These are phyloP conservation scores for Drosophila kanapiae DNA, from an alignment of 1,140 invertebrate species.

Conservation along the genomic window DNA sequence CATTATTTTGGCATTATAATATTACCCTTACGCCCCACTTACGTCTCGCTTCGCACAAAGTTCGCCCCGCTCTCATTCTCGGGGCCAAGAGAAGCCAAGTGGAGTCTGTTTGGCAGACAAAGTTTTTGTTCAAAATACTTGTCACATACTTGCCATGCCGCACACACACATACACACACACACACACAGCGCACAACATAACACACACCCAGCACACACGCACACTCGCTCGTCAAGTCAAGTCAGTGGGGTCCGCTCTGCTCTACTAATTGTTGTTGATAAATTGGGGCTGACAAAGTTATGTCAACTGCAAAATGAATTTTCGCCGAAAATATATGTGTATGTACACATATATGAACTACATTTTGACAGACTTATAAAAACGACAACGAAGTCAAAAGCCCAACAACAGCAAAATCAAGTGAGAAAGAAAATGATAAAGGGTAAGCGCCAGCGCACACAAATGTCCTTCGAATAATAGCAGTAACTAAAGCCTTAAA, in stretches of 20 bases:
- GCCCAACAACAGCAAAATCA: conserved; percentile 53
- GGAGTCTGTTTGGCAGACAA: conserved; percentile 64
- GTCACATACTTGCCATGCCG: conserved; percentile 76
- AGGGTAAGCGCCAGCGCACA: conserved; percentile 46
- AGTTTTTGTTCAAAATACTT: conserved; percentile 81
- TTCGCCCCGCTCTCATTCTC: conserved; percentile 11
- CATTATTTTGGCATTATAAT: conserved; percentile 73
- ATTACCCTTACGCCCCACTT: conserved; percentile 65
- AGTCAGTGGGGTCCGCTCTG: conserved; percentile 46
- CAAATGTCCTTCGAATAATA: neutral
- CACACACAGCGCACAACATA: conserved; percentile 4
- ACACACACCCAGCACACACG: neutral
- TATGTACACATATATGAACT: conserved; percentile 64
- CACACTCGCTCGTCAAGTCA: conserved; percentile 31
- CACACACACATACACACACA: conserved; percentile 35
- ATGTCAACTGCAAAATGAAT: conserved; percentile 83
- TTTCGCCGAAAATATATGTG: conserved; percentile 68
- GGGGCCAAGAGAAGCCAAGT: conserved; percentile 57
- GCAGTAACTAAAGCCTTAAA: neutral
- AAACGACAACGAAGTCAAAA: conserved; percentile 67
- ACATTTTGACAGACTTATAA: conserved; percentile 82
- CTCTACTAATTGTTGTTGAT: conserved; percentile 83
- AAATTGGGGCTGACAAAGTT: conserved; percentile 82
- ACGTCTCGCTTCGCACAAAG: conserved; percentile 11
- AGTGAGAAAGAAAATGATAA: conserved; percentile 38